phyloP scores from a whole-genome alignment of 2,888 invertebrate species.

The Nomada ruficornis region DNA sequence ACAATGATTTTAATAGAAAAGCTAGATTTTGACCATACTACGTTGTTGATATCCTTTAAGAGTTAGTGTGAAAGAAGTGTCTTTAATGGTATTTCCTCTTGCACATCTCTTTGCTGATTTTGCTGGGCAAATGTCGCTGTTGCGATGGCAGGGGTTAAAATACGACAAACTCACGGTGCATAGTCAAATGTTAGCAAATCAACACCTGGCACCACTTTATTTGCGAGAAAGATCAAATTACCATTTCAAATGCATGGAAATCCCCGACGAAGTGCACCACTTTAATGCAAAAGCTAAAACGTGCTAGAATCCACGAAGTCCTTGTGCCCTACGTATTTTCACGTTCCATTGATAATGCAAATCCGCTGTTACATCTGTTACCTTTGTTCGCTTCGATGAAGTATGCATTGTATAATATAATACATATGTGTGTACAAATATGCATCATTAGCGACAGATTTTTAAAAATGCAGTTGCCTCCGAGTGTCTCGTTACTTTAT shows the following conservation, averaged over 20 bases:
- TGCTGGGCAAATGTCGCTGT: too few relatives aligned
- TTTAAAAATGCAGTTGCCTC: conserved; percentile 4
- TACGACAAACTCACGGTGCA: neutral
- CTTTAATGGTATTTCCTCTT: conserved; percentile 14
- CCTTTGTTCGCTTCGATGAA: conserved; percentile 33
- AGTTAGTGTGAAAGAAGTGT: neutral
- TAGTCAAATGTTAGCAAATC: conserved; percentile 1
- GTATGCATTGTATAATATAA: neutral
- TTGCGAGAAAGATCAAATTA: conserved; percentile 22
- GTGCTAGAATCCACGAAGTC: conserved; percentile 15
- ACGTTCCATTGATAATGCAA: conserved; percentile 35
- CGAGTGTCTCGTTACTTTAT: neutral
- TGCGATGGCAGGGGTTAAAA: neutral
- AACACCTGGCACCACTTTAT: neutral
- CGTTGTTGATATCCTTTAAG: too few relatives aligned
- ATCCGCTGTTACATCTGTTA: conserved; percentile 33
- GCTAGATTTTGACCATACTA: too few relatives aligned
- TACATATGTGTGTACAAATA: neutral
- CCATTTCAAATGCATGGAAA: conserved; percentile 41
- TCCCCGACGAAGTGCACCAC: neutral
- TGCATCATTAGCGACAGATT: neutral
- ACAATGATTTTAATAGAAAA: too few relatives aligned
- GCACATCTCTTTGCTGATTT: neutral
- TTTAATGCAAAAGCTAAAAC: conserved; percentile 15
- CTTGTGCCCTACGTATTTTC: conserved; percentile 16